phyloP scores from a whole-genome alignment of 2,113 vertebrate species.

The Salvator merianae region DNA sequence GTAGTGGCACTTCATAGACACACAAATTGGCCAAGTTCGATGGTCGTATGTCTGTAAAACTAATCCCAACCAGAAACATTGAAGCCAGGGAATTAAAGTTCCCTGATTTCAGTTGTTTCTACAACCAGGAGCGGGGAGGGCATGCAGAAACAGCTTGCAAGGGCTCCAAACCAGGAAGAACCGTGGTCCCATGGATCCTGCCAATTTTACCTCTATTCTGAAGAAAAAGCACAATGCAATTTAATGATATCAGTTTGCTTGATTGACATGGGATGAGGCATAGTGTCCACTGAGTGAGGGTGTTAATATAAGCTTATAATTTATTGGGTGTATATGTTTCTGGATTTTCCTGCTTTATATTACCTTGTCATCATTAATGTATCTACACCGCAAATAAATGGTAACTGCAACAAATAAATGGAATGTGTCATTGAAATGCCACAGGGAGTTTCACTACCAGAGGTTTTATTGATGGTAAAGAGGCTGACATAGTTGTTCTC shows the following conservation, averaged over 20 bases:
- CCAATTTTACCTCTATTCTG: neutral
- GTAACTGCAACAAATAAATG: neutral
- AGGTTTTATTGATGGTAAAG: slow-evolving; percentile 26
- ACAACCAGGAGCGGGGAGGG: too few species aligned
- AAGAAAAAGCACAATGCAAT: neutral
- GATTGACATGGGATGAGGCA: neutral
- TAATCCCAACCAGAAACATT: too few species aligned
- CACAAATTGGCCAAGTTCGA: too few species aligned
- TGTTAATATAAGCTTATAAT: neutral
- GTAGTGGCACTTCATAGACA: too few species aligned
- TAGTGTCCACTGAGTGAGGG: neutral
- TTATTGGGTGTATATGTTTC: neutral
- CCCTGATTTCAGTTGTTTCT: too few species aligned
- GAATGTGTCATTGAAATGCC: neutral
- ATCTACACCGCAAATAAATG: slow-evolving; percentile 7
- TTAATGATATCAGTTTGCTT: neutral
- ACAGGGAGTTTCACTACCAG: neutral
- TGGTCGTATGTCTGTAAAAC: too few species aligned
- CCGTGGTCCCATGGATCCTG: too few species aligned
- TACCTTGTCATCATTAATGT: neutral
- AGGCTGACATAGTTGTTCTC: slow-evolving; percentile 5
- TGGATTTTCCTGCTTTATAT: neutral
- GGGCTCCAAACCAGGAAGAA: too few species aligned
- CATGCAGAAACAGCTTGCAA: too few species aligned
- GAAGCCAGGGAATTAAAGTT: too few species aligned